Evolutionary conservation across 2,797 vertebrate species (phyloP).

Genomic region (Gymnocypris eckloni): DNA sequence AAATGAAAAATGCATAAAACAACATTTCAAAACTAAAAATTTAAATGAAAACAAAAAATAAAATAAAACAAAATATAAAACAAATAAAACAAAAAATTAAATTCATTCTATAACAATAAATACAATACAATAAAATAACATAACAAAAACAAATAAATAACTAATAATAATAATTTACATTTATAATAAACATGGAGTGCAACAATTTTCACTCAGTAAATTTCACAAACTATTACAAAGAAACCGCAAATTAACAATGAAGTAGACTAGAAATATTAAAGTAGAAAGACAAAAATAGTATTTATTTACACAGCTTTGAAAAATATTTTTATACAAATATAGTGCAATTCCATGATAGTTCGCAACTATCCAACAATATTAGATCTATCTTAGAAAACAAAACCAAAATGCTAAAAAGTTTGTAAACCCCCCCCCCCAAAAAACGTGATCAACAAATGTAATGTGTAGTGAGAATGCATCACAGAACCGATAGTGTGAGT

Average conservation of each 20-base stretch:
- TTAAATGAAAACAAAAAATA: too few species aligned
- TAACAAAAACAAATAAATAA: not conserved
- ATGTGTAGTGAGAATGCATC: not conserved
- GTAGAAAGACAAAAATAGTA: not conserved
- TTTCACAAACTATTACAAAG: not conserved
- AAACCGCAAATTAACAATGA: not conserved
- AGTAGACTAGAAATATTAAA: not conserved
- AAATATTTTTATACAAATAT: not conserved
- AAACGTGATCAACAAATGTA: not conserved
- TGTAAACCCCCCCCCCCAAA: too few species aligned
- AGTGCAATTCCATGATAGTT: not conserved
- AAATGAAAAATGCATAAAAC: too few species aligned
- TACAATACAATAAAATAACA: not conserved
- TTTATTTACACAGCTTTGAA: not conserved
- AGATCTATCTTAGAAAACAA: not conserved
- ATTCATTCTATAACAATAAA: not conserved
- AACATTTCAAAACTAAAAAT: too few species aligned
- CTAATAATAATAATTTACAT: not conserved
- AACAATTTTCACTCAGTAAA: not conserved
- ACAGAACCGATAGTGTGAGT: not conserved
- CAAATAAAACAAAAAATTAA: too few species aligned
- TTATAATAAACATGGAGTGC: not conserved
- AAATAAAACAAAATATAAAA: too few species aligned
- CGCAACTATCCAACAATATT: not conserved
- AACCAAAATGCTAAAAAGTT: not conserved